Conservation (phyloP, 37 sponge, comb jelly and placozoan genomes). For the Cliona cf. orientalis region DNA sequence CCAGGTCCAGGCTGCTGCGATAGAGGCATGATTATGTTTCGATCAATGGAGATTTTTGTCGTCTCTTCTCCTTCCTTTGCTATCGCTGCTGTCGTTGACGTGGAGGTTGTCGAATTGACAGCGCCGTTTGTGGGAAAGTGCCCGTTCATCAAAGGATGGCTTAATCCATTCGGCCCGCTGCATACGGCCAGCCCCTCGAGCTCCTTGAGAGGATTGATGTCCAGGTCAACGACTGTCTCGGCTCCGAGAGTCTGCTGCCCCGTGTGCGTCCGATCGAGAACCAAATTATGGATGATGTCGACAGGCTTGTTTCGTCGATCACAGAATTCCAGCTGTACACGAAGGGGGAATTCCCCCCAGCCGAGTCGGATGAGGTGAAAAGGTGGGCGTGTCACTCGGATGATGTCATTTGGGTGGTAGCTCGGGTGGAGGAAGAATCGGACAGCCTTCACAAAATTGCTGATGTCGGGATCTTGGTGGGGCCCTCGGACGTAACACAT, state of each 20-base stretch:
- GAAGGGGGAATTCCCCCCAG: slow-evolving; percentile 94
- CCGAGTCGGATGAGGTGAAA: slow-evolving; percentile 85
- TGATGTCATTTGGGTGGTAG: slow-evolving; percentile 85
- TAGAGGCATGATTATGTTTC: too few species aligned
- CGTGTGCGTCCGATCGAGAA: slow-evolving; percentile 78
- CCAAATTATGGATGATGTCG: slow-evolving; percentile 83
- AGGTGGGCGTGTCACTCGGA: slow-evolving; percentile 64
- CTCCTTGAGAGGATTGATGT: too few species aligned
- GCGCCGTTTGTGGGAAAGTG: too few species aligned
- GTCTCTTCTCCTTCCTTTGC: too few species aligned
- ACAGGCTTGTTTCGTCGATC: slow-evolving; percentile 60
- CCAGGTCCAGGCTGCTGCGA: too few species aligned
- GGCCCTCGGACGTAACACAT: slow-evolving; percentile 86
- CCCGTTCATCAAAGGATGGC: too few species aligned
- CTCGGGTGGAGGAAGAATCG: slow-evolving; percentile 90
- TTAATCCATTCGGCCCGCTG: too few species aligned
- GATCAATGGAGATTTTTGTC: too few species aligned
- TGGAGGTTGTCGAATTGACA: too few species aligned
- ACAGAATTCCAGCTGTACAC: slow-evolving; percentile 79
- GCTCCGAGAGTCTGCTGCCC: slow-evolving; percentile 89
- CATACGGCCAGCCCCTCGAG: too few species aligned
- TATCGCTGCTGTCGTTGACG: too few species aligned
- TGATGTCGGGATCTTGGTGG: slow-evolving; percentile 57
- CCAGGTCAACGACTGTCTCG: slow-evolving; percentile 74
- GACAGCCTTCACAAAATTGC: slow-evolving; percentile 70